Base-by-base conservation (phyloP, 2,113 vertebrate species). In the Rana temporaria region DNA sequence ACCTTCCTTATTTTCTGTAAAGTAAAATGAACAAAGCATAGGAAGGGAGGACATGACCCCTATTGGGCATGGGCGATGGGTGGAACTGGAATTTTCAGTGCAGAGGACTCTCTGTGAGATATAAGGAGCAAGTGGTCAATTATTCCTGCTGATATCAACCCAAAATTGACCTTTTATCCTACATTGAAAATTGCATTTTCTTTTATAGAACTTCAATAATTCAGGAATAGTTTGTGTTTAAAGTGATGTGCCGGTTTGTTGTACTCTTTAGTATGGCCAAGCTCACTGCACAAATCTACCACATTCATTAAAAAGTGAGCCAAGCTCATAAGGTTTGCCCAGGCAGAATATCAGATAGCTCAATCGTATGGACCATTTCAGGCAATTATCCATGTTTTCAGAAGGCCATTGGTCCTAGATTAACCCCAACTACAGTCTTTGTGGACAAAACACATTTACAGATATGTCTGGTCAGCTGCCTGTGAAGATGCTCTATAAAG, bases 401-500 rank as follows among this genome's bases (percentile, higher is more conserved):
- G 6, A 32, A 18, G 70, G 26, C 55, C 30, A 26, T 34, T 34
- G 71, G 72, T 38, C 72, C 56, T 60, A 38, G 55, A 16, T n/a
- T 75, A 2, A 62, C 30, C 12, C 12, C 6, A 34, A 59, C n/a
- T 59, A 34, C 30, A 19, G n/a, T 26, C 55, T 32, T 19, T n/a
- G 53, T 32, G 17, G 53, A 14, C 22, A 24, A 9, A 63, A 63
- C 24, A 72, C 55, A 20, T 42, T 75, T 22, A 60, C 19, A 8
- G 71, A 74, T 60, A 30, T 22, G 56, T 74, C 55, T 60, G 55
- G 22, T 60, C 72, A 75, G 72, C 72, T 75, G 72, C 72, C 72
- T 62, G 57, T 75, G 56, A 75, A 75, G 72, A 75, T 20, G 38
- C 20, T 20, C 42, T 74, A 0, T 42, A 57, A 48, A 48, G 42